phyloP scores from a whole-genome alignment of 2,797 vertebrate genomes.

The Phaenicophaeus curvirostris region DNA sequence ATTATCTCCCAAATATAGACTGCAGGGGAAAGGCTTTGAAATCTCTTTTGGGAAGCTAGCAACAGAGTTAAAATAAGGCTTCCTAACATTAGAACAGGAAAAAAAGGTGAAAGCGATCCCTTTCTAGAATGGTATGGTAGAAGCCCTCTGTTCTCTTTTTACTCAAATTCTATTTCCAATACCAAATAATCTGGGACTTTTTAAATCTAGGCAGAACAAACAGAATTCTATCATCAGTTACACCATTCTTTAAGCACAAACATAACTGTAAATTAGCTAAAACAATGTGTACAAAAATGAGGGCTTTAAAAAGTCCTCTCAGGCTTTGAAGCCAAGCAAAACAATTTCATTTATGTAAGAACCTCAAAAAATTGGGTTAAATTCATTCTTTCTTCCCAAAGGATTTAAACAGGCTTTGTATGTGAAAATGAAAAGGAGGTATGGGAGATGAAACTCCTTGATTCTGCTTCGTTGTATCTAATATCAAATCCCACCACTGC shows the following conservation, averaged over 20 bases:
- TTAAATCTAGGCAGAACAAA: conserved; percentile 30
- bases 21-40: not conserved
- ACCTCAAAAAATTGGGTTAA: conserved; percentile 44
- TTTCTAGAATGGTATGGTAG: not conserved
- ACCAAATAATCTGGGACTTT: not conserved
- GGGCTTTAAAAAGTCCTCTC: not conserved
- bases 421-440: not conserved
- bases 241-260: not conserved
- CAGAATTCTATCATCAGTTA: not conserved
- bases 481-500: not conserved
- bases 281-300: not conserved
- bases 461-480: not conserved
- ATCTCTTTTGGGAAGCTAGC: not conserved
- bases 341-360: conserved; percentile 40
- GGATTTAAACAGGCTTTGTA: conserved; percentile 11
- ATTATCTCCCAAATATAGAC: not conserved
- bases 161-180: not conserved
- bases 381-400: conserved; percentile 14
- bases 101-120: not conserved
- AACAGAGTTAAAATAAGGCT: not conserved
- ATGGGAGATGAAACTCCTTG: not conserved
- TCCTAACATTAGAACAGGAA: not conserved
- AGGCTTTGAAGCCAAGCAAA: conserved; percentile 51
- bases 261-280: not conserved
- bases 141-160: not conserved